Evolutionary conservation across 2,113 vertebrate genomes (phyloP).

Genomic region (Polypterus bichir): DNA sequence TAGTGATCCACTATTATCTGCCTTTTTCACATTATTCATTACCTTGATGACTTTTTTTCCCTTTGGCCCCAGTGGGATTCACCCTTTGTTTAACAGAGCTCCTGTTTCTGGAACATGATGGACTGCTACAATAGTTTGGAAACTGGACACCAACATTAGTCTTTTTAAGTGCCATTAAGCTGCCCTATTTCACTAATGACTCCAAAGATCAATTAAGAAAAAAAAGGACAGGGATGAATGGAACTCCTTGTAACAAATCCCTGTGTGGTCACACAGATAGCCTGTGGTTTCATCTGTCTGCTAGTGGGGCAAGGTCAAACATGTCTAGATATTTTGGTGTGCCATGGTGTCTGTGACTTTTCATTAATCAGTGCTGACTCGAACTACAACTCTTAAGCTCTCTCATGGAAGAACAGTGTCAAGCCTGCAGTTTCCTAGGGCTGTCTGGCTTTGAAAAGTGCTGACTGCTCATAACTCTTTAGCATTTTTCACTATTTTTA

Average conservation of each 20-base stretch:
- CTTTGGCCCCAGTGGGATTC: not conserved
- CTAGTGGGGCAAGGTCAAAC: slow-evolving; percentile 14
- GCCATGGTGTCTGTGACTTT: slow-evolving; percentile 3
- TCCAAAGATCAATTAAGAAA: slow-evolving; percentile 9
- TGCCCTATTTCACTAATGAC: slow-evolving; percentile 14
- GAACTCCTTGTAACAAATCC: slow-evolving; percentile 9
- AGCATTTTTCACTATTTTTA: not conserved
- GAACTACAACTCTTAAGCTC: not conserved
- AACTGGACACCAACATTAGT: slow-evolving; percentile 9
- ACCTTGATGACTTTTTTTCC: slow-evolving; percentile 7
- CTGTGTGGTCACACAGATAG: slow-evolving; percentile 7
- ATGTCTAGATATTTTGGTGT: slow-evolving; percentile 8
- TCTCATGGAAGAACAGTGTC: slow-evolving; percentile 4
- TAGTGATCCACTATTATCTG: not conserved
- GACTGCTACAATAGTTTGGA: slow-evolving; percentile 5
- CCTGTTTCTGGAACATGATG: slow-evolving; percentile 2
- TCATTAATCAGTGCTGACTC: slow-evolving; percentile 7
- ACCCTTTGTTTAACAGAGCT: slow-evolving; percentile 5
- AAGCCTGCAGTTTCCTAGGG: slow-evolving; percentile 16
- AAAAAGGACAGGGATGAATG: not conserved
- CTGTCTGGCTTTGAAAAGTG: slow-evolving; percentile 28
- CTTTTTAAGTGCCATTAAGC: slow-evolving; percentile 14
- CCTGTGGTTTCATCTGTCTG: slow-evolving; percentile 8
- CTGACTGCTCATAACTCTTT: slow-evolving; percentile 30
- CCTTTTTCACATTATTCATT: not conserved